Percentiles rank a stretch among this genome's conserved stretches.
Evolutionary conservation across 2,113 vertebrate species (phyloP).

Genomic region (Melanostigma gelatinosum): DNA sequence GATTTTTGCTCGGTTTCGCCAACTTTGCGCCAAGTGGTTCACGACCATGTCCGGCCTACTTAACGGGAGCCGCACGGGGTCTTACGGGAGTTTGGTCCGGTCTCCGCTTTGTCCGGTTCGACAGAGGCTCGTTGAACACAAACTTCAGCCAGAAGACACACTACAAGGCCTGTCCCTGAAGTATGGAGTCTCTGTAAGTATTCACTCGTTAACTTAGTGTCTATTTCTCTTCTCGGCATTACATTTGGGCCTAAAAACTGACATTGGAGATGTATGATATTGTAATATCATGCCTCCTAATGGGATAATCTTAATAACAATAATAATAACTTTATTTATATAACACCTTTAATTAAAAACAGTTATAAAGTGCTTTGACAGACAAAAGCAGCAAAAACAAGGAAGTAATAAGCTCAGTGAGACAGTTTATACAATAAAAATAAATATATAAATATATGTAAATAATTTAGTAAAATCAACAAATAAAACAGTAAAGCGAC

Average conservation of each 20-base stretch:
- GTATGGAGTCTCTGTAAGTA: slow-evolving; percentile 88
- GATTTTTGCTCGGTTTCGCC: no score
- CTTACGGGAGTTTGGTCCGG: slow-evolving; percentile 89
- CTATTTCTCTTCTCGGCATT: background rate
- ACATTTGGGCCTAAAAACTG: background rate
- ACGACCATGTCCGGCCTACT: slow-evolving; percentile 79
- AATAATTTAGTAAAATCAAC: no score
- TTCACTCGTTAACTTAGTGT: background rate
- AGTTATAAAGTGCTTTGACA: no score
- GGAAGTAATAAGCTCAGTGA: no score
- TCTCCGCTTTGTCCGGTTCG: slow-evolving; percentile 80
- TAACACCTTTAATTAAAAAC: no score
- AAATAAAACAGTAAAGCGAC: no score
- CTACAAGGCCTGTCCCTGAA: slow-evolving; percentile 90
- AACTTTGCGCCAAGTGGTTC: background rate
- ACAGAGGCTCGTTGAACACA: slow-evolving; percentile 84
- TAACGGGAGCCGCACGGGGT: slow-evolving; percentile 78
- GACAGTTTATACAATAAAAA: no score
- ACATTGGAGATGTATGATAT: no score
- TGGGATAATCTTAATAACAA: no score
- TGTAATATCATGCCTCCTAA: background rate
- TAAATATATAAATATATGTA: no score
- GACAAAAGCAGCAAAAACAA: no score
- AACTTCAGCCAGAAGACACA: slow-evolving; percentile 87
- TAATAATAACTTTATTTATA: no score